A percentile compares a stretch with the other conserved stretches of the same genome.
These are phyloP conservation scores for Hemiscyllium ocellatum DNA, from an alignment of 2,113 vertebrate species.

Conservation along the genomic window DNA sequence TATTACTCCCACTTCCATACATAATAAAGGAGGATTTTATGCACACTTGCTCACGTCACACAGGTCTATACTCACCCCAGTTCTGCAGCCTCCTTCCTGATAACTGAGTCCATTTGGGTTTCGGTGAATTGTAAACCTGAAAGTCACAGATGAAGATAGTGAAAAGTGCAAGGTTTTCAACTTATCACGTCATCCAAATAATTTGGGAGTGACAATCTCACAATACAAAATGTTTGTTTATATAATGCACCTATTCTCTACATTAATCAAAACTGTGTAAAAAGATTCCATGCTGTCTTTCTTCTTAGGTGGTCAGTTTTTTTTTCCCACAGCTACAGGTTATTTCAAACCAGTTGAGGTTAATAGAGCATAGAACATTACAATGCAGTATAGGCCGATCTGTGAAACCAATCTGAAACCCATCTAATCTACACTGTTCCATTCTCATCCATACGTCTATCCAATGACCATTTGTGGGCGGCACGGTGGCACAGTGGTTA, in stretches of 20 bases:
- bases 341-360: not conserved
- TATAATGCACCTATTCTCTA: not conserved
- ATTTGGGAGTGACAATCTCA: not conserved
- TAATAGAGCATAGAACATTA: not conserved
- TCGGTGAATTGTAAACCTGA: constrained; percentile 74
- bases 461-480: too few relatives aligned
- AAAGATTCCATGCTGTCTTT: not conserved
- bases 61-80: constrained; percentile 59
- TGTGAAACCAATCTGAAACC: too few relatives aligned
- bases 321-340: not conserved
- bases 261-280: not conserved
- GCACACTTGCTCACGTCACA: not conserved
- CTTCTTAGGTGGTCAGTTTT: not conserved
- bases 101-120: constrained; percentile 81
- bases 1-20: not conserved
- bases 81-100: constrained; percentile 76
- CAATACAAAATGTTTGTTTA: not conserved
- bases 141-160: not conserved
- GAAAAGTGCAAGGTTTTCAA: not conserved
- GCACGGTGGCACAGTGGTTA: too few relatives aligned
- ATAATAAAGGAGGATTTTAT: not conserved
- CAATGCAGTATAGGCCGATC: too few relatives aligned
- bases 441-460: too few relatives aligned
- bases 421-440: too few relatives aligned
- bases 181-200: not conserved